These are phyloP conservation scores for Tapera naevia DNA, from an alignment of 2,797 vertebrate species.

Conservation along the genomic window DNA sequence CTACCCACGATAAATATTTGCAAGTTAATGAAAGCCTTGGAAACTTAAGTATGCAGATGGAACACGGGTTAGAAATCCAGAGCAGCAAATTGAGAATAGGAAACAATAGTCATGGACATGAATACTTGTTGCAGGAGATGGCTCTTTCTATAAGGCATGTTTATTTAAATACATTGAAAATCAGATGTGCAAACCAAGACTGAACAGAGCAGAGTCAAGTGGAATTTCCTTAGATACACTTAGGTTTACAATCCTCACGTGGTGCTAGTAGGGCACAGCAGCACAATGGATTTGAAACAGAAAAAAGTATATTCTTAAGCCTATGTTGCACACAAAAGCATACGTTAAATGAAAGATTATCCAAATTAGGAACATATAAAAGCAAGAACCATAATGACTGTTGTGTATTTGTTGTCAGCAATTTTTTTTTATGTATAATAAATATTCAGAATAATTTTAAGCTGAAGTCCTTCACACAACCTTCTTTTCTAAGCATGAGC, in stretches of 20 bases:
- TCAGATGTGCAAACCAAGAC: not conserved
- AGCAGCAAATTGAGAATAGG: not conserved
- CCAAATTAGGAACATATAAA: not conserved
- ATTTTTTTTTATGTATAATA: not conserved
- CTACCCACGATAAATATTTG: conserved; percentile 59
- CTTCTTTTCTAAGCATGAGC: not conserved
- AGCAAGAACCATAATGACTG: not conserved
- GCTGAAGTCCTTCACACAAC: not conserved
- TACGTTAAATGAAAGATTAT: not conserved
- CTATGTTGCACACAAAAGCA: not conserved
- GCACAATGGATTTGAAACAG: not conserved
- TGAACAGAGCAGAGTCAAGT: not conserved
- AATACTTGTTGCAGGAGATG: not conserved
- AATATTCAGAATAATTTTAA: not conserved
- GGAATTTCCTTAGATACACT: not conserved
- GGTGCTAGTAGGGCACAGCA: not conserved
- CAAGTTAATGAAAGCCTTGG: conserved; percentile 59
- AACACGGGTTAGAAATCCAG: not conserved
- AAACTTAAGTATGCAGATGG: conserved; percentile 9
- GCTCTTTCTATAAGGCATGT: not conserved
- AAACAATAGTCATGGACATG: not conserved
- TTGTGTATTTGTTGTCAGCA: not conserved
- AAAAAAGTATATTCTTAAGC: not conserved
- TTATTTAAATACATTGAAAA: not conserved
- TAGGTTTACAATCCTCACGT: not conserved